Conservation (phyloP, 2,113 vertebrate species). For the Myrmecophaga tridactyla region DNA sequence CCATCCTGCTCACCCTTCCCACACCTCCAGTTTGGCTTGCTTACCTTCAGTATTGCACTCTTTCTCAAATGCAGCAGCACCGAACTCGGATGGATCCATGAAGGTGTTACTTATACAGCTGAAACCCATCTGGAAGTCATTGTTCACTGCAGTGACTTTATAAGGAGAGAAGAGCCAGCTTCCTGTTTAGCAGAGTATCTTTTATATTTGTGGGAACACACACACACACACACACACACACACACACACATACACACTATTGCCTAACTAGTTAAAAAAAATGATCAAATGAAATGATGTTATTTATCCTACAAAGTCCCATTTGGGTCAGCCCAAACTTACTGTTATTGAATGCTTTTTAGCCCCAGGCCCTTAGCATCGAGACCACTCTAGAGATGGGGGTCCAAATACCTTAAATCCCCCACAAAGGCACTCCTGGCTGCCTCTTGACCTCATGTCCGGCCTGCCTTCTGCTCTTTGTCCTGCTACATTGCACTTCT, state of each 20-base stretch:
- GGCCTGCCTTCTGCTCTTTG: background rate
- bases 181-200: slow-evolving; percentile 14
- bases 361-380: background rate
- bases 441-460: background rate
- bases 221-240: too few relatives aligned
- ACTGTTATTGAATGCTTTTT: background rate
- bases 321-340: background rate
- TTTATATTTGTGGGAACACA: too few relatives aligned
- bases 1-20: background rate
- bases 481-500: too few relatives aligned
- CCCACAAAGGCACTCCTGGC: background rate
- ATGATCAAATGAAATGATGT: background rate
- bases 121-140: background rate
- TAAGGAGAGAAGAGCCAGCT: background rate
- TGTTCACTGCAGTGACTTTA: background rate
- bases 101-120: background rate
- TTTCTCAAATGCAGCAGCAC: background rate
- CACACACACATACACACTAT: background rate
- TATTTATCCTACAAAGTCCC: background rate
- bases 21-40: background rate
- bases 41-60: background rate
- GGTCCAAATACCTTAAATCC: background rate
- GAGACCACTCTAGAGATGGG: background rate
- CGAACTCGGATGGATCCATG: background rate
- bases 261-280: background rate